These are phyloP conservation scores for Sinhomidia bicolor DNA, from an alignment of 2,888 invertebrate genomes.

Conservation along the genomic window DNA sequence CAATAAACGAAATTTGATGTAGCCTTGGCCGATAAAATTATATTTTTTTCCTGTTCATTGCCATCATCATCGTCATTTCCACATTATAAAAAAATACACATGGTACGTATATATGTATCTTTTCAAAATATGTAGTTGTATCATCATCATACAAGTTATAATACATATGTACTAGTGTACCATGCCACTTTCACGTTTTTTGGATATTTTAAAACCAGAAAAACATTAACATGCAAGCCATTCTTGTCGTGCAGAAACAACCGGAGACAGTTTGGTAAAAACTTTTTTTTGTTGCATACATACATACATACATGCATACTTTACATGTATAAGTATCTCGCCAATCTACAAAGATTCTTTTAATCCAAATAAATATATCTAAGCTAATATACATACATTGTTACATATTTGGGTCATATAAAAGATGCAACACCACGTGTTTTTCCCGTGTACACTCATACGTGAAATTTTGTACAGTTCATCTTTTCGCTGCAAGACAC, in stretches of 20 bases:
- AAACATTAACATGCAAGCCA: neutral
- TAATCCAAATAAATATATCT: slow-evolving; percentile 44
- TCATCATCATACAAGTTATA: too few relatives aligned
- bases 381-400: slow-evolving; percentile 30
- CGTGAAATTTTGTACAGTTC: neutral
- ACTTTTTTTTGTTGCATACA: neutral
- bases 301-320: neutral
- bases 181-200: too few relatives aligned
- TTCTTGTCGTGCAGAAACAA: neutral
- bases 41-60: neutral
- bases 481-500: neutral
- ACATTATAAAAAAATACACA: neutral
- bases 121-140: too few relatives aligned
- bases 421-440: neutral
- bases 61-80: neutral
- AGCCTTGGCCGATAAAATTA: slow-evolving; percentile 8
- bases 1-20: slow-evolving; percentile 1
- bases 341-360: slow-evolving; percentile 16
- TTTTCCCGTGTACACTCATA: neutral
- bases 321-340: neutral
- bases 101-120: too few relatives aligned
- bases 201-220: neutral
- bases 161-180: too few relatives aligned
- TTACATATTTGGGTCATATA: slow-evolving; percentile 18
- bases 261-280: neutral